Evolutionary conservation across 1,140 invertebrate species (phyloP).

Genomic region (Orius laevigatus): DNA sequence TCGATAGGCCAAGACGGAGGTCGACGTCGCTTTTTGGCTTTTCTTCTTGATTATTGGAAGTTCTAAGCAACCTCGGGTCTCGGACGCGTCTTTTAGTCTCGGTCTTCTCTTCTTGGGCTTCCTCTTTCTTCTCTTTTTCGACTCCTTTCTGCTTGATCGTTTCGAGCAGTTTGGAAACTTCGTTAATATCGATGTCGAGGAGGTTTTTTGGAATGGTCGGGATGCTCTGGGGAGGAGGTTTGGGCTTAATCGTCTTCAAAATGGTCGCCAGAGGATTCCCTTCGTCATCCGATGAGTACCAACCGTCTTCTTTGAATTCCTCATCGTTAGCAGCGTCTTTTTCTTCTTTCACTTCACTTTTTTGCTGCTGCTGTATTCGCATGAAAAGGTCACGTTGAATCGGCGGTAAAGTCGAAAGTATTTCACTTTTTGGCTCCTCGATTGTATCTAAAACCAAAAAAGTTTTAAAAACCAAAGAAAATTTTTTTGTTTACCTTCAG

Average conservation of each 20-base stretch:
- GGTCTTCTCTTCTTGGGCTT: too few species aligned
- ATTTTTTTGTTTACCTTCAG: slow-evolving; percentile 1
- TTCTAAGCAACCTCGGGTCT: background rate
- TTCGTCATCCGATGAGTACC: slow-evolving; percentile 63
- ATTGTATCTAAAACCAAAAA: background rate
- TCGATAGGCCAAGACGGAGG: background rate
- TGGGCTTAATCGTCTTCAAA: slow-evolving; percentile 1
- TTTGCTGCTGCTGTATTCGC: slow-evolving; percentile 49
- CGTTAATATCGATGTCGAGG: slow-evolving; percentile 1
- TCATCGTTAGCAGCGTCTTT: slow-evolving; percentile 31
- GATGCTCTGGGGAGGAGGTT: too few species aligned
- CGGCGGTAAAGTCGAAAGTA: slow-evolving; percentile 40
- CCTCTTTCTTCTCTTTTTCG: background rate
- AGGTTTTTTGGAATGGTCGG: background rate
- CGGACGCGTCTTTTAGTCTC: background rate
- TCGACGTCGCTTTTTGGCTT: too few species aligned
- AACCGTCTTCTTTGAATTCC: slow-evolving; percentile 38
- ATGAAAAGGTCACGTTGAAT: slow-evolving; percentile 49
- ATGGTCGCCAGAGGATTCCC: slow-evolving; percentile 8
- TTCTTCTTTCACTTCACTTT: slow-evolving; percentile 30
- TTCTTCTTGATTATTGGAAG: too few species aligned
- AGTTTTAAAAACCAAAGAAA: background rate
- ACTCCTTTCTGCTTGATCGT: slow-evolving; percentile 3
- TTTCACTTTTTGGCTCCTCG: slow-evolving; percentile 20
- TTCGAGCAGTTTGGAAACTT: slow-evolving; percentile 1